Base-by-base conservation (phyloP, 1,140 invertebrate species). In the Macrocentrus cingulum region DNA sequence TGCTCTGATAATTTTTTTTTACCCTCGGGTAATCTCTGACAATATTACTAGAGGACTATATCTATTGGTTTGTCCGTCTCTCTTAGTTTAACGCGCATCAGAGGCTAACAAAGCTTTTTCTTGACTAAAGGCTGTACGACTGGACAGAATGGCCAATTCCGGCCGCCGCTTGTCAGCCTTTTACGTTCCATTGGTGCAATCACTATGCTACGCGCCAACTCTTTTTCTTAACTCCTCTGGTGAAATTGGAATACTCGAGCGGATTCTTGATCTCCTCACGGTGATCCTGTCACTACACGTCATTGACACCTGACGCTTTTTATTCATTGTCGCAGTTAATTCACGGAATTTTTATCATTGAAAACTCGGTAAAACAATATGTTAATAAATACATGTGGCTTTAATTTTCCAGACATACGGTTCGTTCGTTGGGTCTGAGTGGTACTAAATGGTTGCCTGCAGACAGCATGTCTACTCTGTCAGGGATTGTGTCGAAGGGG, bases 391-490 rank as follows among this genome's bases (percentile, higher is more conserved):
- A 29, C 25, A 29, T 16, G 42, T 45, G 23, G 20, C 52, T 29
- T 51, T 29, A 8, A 11, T 56, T 48, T 83, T 84, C 58, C 81
- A 87, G 87, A 82, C 82, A 85, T 83, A 86, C 83, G 88, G 86
- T 87, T 88, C 87, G 87, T 88, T 89, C 87, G 83, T 83, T 83
- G 87, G 87, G 87, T 87, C 83, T 82, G 81, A 83, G 81, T 83
- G 80, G 84, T 87, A 77, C 85, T 88, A 88, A 88, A 91, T 91
- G 89, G 87, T 87, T 87, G 85, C 84, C 84, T 87, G 85, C 85
- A 86, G 85, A 87, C 89, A 91, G 88, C 84, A 92, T 92, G 89
- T 91, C 89, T 88, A 88, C 89, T 87, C 84, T 89, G 85, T 86
- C 88, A 79, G 88, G 87, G 85, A 82, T 86, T 82, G 83, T 83